Evolutionary conservation across 2,797 vertebrate genomes (phyloP), one percentile per base, ranked within the genome.

Genomic region (Glyptemys insculpta): DNA sequence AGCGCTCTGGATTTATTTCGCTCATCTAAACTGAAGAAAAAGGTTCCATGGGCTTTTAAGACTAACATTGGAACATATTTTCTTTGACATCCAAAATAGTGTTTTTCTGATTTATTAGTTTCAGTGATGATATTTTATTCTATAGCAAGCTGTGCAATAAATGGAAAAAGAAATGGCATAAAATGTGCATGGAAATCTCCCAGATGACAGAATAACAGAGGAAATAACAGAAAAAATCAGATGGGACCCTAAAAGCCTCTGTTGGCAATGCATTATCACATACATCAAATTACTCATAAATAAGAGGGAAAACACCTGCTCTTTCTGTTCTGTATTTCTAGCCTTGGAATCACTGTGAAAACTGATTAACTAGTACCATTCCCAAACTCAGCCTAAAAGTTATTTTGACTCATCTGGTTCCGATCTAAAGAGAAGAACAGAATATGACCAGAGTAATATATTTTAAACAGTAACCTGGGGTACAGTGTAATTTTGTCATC

Each of bases 31-130:
- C 19, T 31, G 62, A 95, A 50, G 76, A 81, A 88, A 90, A 95
- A 50, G 57, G 41, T 91, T 96, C 76, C 44, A 62, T 68, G 15
- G 57, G 34, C 14, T 91, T n/a, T 90, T 68, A 88, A 82, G 59
- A 85, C 47, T 76, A 92, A 86, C 8, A 78, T n/a, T 81, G 52
- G 68, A 94, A 81, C 41, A 74, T 11, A 90, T 83, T 94, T 90
- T 56, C 57, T 91, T 80, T 90, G 62, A 91, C 87, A 88, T 44
- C 10, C 50, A 86, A 83, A 92, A 88, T 68, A 89, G 74, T 87
- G 65, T 62, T 94, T 94, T 93, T 85, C n/a, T 90, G 80, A 86
- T 81, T 41, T 92, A 87, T 86, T 83, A 79, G 81, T 87, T 96
- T 92, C 50, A 87, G 62, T 34, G 41, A 50, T 91, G 57, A 86